Percentiles rank a stretch among this genome's conserved stretches.
Conservation (phyloP, 2,888 invertebrate species). For the Slavum lentiscoides region DNA sequence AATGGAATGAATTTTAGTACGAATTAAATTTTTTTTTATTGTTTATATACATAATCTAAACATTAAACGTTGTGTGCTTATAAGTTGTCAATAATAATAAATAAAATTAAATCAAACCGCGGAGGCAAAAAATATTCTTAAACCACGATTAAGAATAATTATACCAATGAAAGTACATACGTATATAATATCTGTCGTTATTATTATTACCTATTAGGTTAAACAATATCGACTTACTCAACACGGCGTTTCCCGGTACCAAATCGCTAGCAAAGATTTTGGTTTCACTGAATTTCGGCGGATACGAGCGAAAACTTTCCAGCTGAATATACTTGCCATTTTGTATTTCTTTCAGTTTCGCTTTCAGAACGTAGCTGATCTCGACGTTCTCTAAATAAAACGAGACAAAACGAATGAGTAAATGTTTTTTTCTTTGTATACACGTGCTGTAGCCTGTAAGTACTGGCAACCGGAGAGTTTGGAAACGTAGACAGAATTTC, state of each 20-base stretch:
- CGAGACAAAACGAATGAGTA: neutral
- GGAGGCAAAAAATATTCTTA: too few species aligned
- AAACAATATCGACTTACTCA: slow-evolving; percentile 19
- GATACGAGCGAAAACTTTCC: slow-evolving; percentile 21
- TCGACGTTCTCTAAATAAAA: slow-evolving; percentile 26
- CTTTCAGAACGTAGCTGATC: slow-evolving; percentile 34
- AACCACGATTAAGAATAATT: too few species aligned
- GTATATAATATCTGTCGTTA: neutral
- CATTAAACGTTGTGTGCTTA: too few species aligned
- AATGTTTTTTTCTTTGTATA: too few species aligned
- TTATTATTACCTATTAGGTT: neutral
- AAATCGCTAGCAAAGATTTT: slow-evolving; percentile 38
- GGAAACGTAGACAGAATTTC: neutral
- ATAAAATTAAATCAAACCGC: too few species aligned
- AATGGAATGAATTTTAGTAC: too few species aligned
- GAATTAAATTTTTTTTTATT: too few species aligned
- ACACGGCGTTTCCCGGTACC: slow-evolving; percentile 31
- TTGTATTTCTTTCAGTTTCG: slow-evolving; percentile 18
- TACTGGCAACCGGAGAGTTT: neutral
- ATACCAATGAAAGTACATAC: too few species aligned
- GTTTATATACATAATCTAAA: too few species aligned
- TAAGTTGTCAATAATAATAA: too few species aligned
- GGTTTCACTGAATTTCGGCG: slow-evolving; percentile 42
- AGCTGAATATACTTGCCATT: slow-evolving; percentile 29
- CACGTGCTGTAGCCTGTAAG: neutral